Conservation (phyloP, 2,113 vertebrate species). For the Lepus europaeus region DNA sequence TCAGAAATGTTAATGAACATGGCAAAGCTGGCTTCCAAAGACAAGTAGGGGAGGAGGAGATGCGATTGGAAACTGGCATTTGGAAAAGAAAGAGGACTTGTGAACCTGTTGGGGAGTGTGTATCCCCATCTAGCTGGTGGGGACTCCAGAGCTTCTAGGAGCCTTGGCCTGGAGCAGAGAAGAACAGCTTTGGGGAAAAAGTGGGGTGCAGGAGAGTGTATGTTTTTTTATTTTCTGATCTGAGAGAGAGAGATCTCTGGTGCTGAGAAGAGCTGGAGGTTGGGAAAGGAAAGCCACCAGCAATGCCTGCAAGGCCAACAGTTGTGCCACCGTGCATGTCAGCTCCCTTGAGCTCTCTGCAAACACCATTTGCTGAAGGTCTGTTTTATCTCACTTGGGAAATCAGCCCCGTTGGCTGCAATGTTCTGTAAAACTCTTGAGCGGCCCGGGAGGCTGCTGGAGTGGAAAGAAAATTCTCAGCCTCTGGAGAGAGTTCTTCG, state of each 20-base stretch:
- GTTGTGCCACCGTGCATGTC: not conserved
- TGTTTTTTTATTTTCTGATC: not conserved
- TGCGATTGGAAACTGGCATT: not conserved
- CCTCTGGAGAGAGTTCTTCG: not conserved
- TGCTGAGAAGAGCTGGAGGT: not conserved
- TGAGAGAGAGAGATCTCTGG: not conserved
- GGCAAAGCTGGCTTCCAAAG: not conserved
- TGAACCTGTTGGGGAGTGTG: not conserved
- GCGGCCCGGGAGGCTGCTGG: not conserved
- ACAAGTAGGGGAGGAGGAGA: not conserved
- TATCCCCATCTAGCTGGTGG: too few species aligned
- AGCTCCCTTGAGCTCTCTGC: not conserved
- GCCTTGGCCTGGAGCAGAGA: not conserved
- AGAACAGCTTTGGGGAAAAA: not conserved
- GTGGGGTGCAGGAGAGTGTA: fast-evolving
- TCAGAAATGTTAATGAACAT: slow-evolving; percentile 14
- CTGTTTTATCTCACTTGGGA: not conserved
- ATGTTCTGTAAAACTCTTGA: not conserved
- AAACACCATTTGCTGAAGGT: not conserved
- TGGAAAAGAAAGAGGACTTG: not conserved
- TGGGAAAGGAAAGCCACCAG: not conserved
- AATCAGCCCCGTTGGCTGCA: not conserved
- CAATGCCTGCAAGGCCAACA: not conserved
- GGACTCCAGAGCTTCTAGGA: not conserved
- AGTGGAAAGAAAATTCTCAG: too few species aligned